Conservation (phyloP, 2,113 vertebrate species). For the Dascyllus trimaculatus region DNA sequence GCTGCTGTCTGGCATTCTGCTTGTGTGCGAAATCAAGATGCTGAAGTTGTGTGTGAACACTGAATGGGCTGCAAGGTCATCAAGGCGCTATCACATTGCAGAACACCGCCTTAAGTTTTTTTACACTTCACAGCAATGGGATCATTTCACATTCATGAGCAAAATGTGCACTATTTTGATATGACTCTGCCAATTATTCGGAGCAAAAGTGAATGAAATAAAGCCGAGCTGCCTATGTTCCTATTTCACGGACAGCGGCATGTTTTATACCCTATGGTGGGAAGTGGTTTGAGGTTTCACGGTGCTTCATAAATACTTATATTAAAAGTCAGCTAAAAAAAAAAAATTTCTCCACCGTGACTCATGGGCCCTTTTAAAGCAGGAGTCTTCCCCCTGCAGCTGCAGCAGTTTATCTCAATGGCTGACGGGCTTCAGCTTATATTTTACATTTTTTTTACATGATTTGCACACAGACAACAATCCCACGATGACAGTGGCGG, state of each 20-base stretch:
- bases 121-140: slow-evolving; percentile 14
- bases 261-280: slow-evolving; percentile 49
- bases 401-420: slow-evolving; percentile 53
- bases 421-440: slow-evolving; percentile 33
- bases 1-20: slow-evolving; percentile 31
- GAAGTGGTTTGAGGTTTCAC: slow-evolving; percentile 57
- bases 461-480: slow-evolving; percentile 47
- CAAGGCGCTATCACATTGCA: slow-evolving; percentile 2
- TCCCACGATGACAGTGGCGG: neutral
- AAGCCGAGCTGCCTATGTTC: slow-evolving; percentile 30
- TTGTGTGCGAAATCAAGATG: slow-evolving; percentile 30
- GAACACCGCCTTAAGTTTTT: slow-evolving; percentile 28
- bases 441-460: slow-evolving; percentile 47
- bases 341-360: slow-evolving; percentile 34
- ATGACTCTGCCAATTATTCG: slow-evolving; percentile 52
- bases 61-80: neutral
- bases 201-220: slow-evolving; percentile 22
- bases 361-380: slow-evolving; percentile 52
- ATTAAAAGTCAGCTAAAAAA: slow-evolving; percentile 58
- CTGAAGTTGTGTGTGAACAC: slow-evolving; percentile 4
- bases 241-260: slow-evolving; percentile 56
- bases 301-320: slow-evolving; percentile 67
- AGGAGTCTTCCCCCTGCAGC: slow-evolving; percentile 26
- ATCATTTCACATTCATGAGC: slow-evolving; percentile 42
- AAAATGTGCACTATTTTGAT: slow-evolving; percentile 38